Percentiles rank a stretch among this genome's conserved stretches.
Evolutionary conservation across 2,797 vertebrate genomes (phyloP).

Genomic region (Lateolabrax maculatus): DNA sequence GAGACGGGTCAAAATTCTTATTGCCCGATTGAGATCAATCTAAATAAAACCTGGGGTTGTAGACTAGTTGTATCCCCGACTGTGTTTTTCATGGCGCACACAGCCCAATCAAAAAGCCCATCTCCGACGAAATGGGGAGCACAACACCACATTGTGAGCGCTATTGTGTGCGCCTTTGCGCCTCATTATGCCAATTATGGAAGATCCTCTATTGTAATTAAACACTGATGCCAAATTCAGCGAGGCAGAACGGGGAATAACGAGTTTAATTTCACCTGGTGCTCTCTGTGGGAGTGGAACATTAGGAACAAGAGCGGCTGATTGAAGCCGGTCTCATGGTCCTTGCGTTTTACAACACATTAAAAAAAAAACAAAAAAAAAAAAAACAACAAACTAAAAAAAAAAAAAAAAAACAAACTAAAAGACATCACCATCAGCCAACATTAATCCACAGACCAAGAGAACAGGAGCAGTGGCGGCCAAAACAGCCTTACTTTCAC

Average conservation of each 20-base stretch:
- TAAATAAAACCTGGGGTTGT: constrained; percentile 83
- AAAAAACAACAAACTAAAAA: background rate
- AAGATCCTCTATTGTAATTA: constrained; percentile 80
- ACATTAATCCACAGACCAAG: background rate
- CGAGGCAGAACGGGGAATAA: constrained; percentile 68
- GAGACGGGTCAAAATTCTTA: constrained; percentile 82
- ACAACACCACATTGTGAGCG: constrained; percentile 80
- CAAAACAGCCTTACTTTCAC: background rate
- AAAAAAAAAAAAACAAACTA: background rate
- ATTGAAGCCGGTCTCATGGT: constrained; percentile 7
- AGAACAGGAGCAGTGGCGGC: background rate
- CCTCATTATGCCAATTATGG: constrained; percentile 85
- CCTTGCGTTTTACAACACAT: background rate
- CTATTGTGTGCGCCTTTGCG: constrained; percentile 80
- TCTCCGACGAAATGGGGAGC: constrained; percentile 79
- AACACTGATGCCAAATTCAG: constrained; percentile 74
- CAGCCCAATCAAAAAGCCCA: constrained; percentile 79
- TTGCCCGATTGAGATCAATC: constrained; percentile 82
- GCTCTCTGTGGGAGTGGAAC: constrained; percentile 63
- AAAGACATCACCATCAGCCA: background rate
- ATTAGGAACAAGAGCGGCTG: constrained; percentile 56
- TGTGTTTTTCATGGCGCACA: constrained; percentile 82
- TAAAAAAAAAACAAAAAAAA: background rate
- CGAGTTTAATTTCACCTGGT: constrained; percentile 78
- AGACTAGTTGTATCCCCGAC: constrained; percentile 82